Evolutionary conservation across 2,888 invertebrate genomes (phyloP), one percentile per base, ranked within the genome.

Genomic region (Lepidocyrtoides sp.): DNA sequence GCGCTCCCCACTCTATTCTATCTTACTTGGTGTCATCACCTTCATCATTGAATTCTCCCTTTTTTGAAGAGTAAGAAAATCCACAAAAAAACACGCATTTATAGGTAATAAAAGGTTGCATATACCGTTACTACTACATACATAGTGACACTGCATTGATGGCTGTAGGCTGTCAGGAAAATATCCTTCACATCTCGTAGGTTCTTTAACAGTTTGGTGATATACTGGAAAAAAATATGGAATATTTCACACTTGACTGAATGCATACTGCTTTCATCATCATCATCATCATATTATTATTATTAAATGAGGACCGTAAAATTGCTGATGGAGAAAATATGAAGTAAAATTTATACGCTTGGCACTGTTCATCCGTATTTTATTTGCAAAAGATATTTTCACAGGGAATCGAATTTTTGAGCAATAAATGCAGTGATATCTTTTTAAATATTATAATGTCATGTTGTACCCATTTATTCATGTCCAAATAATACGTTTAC

Each of bases 161-260:
- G 2, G 51, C n/a, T 14, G 51, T 48, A 48, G 44, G 14, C 3
- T 51, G n/a, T 26, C 10, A 26, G 60, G 23, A 26, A 66, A 32
- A 32, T 36, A n/a, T 66, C 32, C 20, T 44, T 12, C 29, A 7
- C 1, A 36, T 29, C 32, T 36, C 12, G 48, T 14, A 44, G 75
- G 20, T 75, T 41, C 36, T n/a, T n/a, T n/a, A n/a, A 36, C 36
- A 36, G 36, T 72, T 8, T 0, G 48, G 7, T 75, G 23, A 12
- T 26, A 23, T 14, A n/a, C n/a, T n/a, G 36, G 7, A 32, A 29
- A 51, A 29, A 77, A 69, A 69, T 69, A 51, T 29, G 51, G 36
- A 29, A 8, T 29, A 51, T 77, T 77, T 77, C 77, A 77, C 51
- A 48, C 48, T 77, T 77, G 77, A 12, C 29, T 77, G 44, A 12